phyloP scores from a whole-genome alignment of 2,113 vertebrate genomes.

The Amia ocellicauda region DNA sequence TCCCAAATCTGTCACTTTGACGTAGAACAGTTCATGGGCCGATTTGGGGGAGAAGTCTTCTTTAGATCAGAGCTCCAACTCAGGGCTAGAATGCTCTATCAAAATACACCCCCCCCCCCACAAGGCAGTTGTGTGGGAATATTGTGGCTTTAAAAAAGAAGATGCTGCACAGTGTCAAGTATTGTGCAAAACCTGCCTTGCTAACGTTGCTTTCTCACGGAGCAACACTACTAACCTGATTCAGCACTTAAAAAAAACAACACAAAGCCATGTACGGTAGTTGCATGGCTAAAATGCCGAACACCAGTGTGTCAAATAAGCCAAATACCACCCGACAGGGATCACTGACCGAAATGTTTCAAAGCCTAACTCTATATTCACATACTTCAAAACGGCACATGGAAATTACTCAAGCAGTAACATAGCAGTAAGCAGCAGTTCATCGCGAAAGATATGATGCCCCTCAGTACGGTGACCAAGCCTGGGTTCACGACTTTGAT shows the following conservation, averaged over 20 bases:
- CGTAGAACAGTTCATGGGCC: no score
- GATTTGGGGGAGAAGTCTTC: no score
- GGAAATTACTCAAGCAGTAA: conserved; percentile 1
- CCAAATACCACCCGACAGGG: no score
- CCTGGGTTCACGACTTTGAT: no score
- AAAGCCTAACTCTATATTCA: conserved; percentile 2
- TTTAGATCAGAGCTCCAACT: no score
- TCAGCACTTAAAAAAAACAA: conserved; percentile 13
- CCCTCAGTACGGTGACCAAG: conserved; percentile 3
- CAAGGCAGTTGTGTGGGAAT: no score
- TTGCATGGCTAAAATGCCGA: conserved; percentile 2
- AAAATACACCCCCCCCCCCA: no score
- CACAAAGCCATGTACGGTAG: conserved; percentile 9
- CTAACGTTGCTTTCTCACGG: background rate
- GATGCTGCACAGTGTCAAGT: conserved; percentile 29
- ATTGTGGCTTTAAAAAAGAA: no score
- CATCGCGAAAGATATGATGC: background rate
- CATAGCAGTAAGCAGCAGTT: no score
- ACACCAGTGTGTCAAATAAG: conserved; percentile 1
- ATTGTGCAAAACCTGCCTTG: conserved; percentile 12
- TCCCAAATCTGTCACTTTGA: no score
- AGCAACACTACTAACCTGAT: background rate
- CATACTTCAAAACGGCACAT: conserved; percentile 8
- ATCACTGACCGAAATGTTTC: no score
- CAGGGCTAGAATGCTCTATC: no score